Percentiles rank a stretch among this genome's conserved stretches.
Evolutionary conservation across 2,888 invertebrate species (phyloP).

Genomic region (Acleris sparsana): DNA sequence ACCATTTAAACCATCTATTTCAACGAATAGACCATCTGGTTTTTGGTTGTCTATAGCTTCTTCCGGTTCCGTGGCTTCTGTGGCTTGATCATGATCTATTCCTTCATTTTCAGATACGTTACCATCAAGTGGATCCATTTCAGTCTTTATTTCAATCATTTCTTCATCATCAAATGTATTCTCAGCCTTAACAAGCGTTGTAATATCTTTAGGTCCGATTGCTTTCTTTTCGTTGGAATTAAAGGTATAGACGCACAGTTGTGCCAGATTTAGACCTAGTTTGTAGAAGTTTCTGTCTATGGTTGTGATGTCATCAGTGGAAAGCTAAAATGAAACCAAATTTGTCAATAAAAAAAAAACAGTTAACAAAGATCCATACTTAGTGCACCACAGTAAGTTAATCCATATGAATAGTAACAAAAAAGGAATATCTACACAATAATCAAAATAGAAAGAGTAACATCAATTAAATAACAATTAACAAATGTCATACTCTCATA

Average conservation of each 20-base stretch:
- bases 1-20: slow-evolving; percentile 20
- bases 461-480: no score
- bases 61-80: background rate
- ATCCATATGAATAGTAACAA: no score
- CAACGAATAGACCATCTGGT: slow-evolving; percentile 10
- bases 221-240: slow-evolving; percentile 10
- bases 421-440: no score
- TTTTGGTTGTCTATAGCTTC: background rate
- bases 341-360: no score
- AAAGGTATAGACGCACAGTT: slow-evolving; percentile 12
- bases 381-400: no score
- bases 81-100: background rate
- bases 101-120: background rate
- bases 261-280: slow-evolving; percentile 8
- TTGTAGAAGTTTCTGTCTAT: slow-evolving; percentile 27
- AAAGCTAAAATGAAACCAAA: slow-evolving; percentile 13
- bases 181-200: background rate
- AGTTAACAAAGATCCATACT: no score
- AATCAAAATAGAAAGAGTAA: no score
- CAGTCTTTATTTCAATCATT: background rate
- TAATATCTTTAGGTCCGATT: background rate
- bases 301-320: slow-evolving; percentile 16
- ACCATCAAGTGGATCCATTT: slow-evolving; percentile 14
- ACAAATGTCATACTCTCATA: no score
- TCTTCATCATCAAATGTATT: slow-evolving; percentile 17